Base-by-base conservation (phyloP, 23 tunicate species). In the Halocynthia aurantium region DNA sequence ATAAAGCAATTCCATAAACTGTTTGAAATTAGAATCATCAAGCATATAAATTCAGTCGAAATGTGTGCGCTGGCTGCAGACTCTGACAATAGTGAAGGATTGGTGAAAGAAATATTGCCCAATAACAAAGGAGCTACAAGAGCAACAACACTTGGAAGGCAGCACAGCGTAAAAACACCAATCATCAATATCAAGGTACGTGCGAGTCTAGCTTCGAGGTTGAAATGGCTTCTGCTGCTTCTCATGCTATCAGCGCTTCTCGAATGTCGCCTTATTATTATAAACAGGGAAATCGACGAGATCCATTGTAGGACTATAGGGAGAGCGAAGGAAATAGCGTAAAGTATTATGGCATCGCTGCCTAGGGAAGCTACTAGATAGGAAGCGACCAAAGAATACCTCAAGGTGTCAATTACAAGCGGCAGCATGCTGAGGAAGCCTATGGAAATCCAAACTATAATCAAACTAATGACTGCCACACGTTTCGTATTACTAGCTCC, bases 1-100 rank as follows among this genome's bases (percentile, higher is more conserved):
- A 85, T 85, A 54, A 85, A 66, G 66, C 84, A 80, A 60, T 85
- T 85, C 90, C 90, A 85, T 40, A 85, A 73, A 61, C 90, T 85
- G 74, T 84, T 84, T 50, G 83, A 76, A 81, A 76, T 65, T 31
- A 85, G 73, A 52, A 85, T 73, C 22, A 85, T 85, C 22, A 69
- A 52, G 12, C 78, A 69, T 5, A 73, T 57, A 56, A 84, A 62
- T 75, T 84, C 87, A 8, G 76, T 50, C 7, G 87, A 84, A 40
- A 55, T 65, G 31, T 63, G 69, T 7, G 82, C 82, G n/a, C 22
- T 40, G 19, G 80, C 65, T 7, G 68, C 19, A 15, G 9, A 40
- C 67, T 13, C 22, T 22, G 10, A 67, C 20, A 56, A 22, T 17
- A 10, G 22, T 55, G 22, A 10, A 8, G 56, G 13, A 53, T 20